A percentile compares a stretch with the other conserved stretches of the same genome.
Conservation (phyloP, 2,797 vertebrate genomes). For the Artibeus jamaicensis region DNA sequence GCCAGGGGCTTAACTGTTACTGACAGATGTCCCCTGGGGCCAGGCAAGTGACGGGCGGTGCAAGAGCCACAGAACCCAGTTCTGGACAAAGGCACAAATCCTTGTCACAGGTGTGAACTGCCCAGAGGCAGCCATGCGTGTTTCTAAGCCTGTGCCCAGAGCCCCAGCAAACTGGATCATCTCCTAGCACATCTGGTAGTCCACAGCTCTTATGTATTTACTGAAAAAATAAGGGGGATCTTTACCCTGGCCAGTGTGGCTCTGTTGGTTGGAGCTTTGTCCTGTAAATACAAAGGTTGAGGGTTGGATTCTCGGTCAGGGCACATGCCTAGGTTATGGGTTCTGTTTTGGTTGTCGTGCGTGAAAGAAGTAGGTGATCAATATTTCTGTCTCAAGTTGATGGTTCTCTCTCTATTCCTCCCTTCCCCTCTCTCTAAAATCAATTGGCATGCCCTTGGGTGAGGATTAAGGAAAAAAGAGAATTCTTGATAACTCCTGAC, state of each 20-base stretch:
- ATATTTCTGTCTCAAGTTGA: not conserved
- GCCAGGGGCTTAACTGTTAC: constrained; percentile 52
- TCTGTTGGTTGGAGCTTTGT: not conserved
- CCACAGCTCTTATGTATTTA: not conserved
- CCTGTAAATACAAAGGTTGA: not conserved
- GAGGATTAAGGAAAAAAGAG: not conserved
- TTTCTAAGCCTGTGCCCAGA: not conserved
- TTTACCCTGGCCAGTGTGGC: not conserved
- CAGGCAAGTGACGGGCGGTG: not conserved
- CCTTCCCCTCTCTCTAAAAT: not conserved
- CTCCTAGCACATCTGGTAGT: not conserved
- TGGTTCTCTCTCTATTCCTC: not conserved
- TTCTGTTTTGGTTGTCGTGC: not conserved
- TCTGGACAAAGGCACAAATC: not conserved
- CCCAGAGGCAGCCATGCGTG: not conserved
- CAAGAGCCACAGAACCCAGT: not conserved
- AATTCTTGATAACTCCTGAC: not conserved
- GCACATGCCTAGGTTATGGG: not conserved
- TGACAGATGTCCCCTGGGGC: constrained; percentile 47
- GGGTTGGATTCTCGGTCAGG: not conserved
- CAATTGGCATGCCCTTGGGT: not conserved
- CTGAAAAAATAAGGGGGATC: not conserved
- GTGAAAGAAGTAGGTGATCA: not conserved
- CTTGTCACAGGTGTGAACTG: not conserved
- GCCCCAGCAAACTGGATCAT: not conserved